Evolutionary conservation across 2,797 vertebrate genomes (phyloP).

Genomic region (Phyllotis vaccarum): DNA sequence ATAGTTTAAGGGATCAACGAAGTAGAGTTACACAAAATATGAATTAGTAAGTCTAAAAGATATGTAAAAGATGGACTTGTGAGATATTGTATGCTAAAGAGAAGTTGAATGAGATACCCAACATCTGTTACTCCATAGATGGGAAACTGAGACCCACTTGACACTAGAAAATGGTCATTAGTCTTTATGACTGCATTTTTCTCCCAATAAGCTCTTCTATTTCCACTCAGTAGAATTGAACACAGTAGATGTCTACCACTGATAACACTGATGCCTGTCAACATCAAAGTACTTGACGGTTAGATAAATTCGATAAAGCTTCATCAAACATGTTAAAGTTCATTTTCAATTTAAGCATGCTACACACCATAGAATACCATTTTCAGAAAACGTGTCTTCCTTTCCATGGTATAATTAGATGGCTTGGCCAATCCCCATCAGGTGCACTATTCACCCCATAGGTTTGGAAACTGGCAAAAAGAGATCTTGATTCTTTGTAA

Average conservation of each 20-base stretch:
- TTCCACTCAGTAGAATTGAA: not conserved
- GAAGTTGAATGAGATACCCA: not conserved
- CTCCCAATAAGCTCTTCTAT: not conserved
- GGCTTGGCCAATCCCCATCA: too few relatives aligned
- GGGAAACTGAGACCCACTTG: not conserved
- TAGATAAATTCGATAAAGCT: not conserved
- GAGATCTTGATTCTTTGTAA: not conserved
- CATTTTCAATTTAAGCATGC: not conserved
- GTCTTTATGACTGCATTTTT: not conserved
- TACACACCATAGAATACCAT: not conserved
- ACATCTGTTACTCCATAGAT: not conserved
- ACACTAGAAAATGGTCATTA: not conserved
- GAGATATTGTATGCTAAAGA: not conserved
- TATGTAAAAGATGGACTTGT: not conserved
- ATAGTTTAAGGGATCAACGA: not conserved
- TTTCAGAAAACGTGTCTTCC: not conserved
- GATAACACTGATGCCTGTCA: not conserved
- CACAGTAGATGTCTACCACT: not conserved
- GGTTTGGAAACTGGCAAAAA: not conserved
- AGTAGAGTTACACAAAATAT: not conserved
- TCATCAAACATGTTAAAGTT: not conserved
- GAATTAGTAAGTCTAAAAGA: not conserved
- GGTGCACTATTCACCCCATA: fast-evolving
- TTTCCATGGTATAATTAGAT: not conserved
- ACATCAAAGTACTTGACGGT: not conserved